These are phyloP conservation scores for Carollia perspicillata DNA, from an alignment of 2,113 vertebrate species.

Conservation along the genomic window DNA sequence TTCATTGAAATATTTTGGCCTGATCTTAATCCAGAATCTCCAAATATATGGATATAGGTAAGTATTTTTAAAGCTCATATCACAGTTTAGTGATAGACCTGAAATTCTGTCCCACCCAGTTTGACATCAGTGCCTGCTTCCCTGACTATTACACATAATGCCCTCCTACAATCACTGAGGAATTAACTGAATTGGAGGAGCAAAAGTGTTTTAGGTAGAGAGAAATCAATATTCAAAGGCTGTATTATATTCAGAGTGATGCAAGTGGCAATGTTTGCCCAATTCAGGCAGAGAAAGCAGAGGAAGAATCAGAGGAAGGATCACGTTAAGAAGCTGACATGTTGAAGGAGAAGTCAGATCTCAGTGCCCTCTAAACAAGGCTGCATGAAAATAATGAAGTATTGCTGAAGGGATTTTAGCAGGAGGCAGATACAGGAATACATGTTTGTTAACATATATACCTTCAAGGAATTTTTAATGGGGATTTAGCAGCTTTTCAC, in stretches of 20 bases:
- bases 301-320: background rate
- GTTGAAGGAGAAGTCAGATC: background rate
- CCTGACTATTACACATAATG: background rate
- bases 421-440: background rate
- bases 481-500: background rate
- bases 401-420: background rate
- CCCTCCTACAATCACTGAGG: no score
- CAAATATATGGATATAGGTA: background rate
- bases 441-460: background rate
- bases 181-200: background rate
- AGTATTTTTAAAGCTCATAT: background rate
- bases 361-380: background rate
- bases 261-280: background rate
- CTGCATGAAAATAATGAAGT: background rate
- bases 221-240: background rate
- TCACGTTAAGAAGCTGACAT: background rate
- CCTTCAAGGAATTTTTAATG: background rate
- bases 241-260: background rate
- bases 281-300: background rate
- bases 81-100: background rate
- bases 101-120: background rate
- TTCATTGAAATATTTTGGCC: background rate
- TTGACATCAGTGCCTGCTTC: background rate
- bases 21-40: background rate
- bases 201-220: background rate